Base-by-base conservation (phyloP, 2,797 vertebrate genomes). In the Myotis myotis region DNA sequence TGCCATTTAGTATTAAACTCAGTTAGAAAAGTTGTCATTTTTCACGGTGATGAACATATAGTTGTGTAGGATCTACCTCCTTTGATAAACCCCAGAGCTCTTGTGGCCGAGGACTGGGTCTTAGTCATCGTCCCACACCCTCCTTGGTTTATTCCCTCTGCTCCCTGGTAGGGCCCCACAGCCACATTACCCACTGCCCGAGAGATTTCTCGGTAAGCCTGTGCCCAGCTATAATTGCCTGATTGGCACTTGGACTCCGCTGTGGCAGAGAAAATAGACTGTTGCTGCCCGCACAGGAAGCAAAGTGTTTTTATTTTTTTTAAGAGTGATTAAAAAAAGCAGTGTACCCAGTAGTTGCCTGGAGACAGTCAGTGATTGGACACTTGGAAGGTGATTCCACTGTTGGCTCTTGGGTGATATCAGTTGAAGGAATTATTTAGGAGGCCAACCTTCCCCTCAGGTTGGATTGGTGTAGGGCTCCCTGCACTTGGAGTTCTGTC, bases 301-400 rank as follows among this genome's bases (percentile, higher is more conserved):
- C 87, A 94, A 44, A 86, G 78, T 72, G 68, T 9, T 38, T 38
- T 64, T 30, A 33, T 36, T 51, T 93, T 80, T 95, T 88, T 23
- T 2, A 70, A 71, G 90, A 93, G 70, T 66, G 89, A 95, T 97
- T 97, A 30, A 86, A 96, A 96, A 96, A 96, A 97, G 93, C 94
- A 75, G 93, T 93, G 96, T 91, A 64, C n/a, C 41, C 90, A 72
- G 1, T 74, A 76, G 94, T 96, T 92, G 96, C 96, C 84, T 76
- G 25, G 96, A 97, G 91, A 97, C 71, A 90, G 95, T 57, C 83
- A 60, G 87, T 57, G 96, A 97, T 96, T 96, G 95, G 95, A 75
- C 53, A 13, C 84, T 86, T 19, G 64, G 93, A 80, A 75, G 53
- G 47, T 83, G 74, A 83, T 64, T 79, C 66, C 28, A 17, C 51